A percentile compares a stretch with the other conserved stretches of the same genome.
Conservation (phyloP, 2,888 invertebrate species). For the Chrysomela aeneicollis region DNA sequence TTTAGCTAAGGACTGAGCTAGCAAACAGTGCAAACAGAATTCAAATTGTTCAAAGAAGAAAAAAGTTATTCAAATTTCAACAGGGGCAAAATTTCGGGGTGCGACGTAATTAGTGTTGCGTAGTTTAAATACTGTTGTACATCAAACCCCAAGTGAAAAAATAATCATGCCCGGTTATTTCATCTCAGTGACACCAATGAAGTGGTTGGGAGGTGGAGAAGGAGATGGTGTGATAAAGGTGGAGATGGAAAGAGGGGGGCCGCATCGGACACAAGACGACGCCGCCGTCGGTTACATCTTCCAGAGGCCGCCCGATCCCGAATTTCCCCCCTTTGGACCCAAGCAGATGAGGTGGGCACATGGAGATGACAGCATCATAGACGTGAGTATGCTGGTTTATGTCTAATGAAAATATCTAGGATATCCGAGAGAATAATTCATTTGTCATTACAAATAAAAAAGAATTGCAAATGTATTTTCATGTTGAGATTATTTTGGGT, state of each 20-base stretch:
- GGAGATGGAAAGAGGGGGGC: constrained; percentile 72
- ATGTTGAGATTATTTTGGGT: too few species aligned
- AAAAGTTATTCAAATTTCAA: too few species aligned
- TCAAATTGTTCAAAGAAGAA: too few species aligned
- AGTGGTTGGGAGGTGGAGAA: constrained; percentile 76
- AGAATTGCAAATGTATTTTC: too few species aligned
- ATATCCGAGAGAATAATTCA: background rate
- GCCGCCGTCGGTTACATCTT: constrained; percentile 93
- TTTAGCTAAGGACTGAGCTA: too few species aligned
- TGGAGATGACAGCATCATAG: constrained; percentile 87
- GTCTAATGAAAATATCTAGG: background rate
- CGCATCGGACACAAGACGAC: constrained; percentile 84
- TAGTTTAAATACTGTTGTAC: too few species aligned
- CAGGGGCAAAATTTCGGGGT: too few species aligned
- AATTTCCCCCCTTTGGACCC: constrained; percentile 74
- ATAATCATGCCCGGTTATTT: too few species aligned
- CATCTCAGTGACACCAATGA: constrained; percentile 70
- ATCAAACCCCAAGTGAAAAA: too few species aligned
- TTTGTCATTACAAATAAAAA: too few species aligned
- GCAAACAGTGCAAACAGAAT: too few species aligned
- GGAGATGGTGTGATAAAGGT: constrained; percentile 69
- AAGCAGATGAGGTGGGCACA: constrained; percentile 83
- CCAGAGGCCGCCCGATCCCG: constrained; percentile 83
- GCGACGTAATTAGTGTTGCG: too few species aligned
- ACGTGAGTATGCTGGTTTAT: constrained; percentile 70